Evolutionary conservation across 2,113 vertebrate genomes (phyloP).

Genomic region (Raphicerus campestris): DNA sequence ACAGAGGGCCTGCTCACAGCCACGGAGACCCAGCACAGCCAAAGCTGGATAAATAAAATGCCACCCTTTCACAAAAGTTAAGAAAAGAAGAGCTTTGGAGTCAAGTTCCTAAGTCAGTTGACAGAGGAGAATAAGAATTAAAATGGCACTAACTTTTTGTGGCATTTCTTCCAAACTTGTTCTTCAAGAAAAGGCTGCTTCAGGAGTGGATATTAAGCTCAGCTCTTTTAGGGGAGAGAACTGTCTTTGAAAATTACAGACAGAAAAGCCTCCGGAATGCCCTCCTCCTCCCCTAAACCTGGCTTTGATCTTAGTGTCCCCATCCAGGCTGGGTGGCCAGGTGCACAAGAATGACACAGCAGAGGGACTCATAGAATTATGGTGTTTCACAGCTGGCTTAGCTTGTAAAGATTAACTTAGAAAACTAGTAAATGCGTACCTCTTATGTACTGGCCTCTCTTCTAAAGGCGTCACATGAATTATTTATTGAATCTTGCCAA

Average conservation of each 20-base stretch:
- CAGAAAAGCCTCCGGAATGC: neutral
- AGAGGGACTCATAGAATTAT: neutral
- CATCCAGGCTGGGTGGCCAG: neutral
- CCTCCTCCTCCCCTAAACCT: neutral
- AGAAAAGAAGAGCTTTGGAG: neutral
- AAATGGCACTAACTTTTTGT: neutral
- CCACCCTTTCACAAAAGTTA: neutral
- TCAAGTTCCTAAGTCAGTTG: neutral
- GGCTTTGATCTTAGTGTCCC: slow-evolving; percentile 4
- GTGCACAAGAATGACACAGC: neutral
- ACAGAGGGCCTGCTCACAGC: neutral
- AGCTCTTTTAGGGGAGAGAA: neutral
- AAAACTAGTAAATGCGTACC: neutral
- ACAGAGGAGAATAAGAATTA: neutral
- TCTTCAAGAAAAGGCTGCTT: neutral
- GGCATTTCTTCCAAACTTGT: neutral
- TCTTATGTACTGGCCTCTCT: neutral
- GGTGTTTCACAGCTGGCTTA: neutral
- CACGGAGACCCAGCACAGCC: neutral
- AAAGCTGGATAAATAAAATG: neutral
- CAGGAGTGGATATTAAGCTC: neutral
- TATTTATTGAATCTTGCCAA: neutral
- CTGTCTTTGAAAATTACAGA: neutral
- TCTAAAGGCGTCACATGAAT: neutral
- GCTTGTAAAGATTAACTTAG: neutral